Base-by-base conservation (phyloP, 1,140 invertebrate genomes). In the Pinna nobilis region DNA sequence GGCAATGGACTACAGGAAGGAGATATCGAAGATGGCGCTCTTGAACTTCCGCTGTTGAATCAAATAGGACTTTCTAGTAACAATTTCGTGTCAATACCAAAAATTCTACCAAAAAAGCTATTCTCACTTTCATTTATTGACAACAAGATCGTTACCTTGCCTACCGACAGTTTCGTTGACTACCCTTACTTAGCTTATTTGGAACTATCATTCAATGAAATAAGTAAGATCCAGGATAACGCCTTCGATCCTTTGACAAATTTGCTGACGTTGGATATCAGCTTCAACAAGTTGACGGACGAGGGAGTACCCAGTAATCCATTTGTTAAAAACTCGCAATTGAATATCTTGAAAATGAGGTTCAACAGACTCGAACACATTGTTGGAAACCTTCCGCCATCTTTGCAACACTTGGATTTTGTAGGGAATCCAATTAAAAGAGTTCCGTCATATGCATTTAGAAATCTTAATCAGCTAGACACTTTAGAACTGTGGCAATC, bases 341-440 rank as follows among this genome's bases (percentile, higher is more conserved):
- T n/a, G n/a, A n/a, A n/a, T n/a, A n/a, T n/a, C n/a, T n/a, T n/a
- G n/a, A n/a, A n/a, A n/a, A n/a, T n/a, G n/a, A n/a, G n/a, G n/a
- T n/a, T n/a, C n/a, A n/a, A n/a, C n/a, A n/a, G n/a, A n/a, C n/a
- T n/a, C n/a, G n/a, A n/a, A n/a, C n/a, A n/a, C n/a, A n/a, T n/a
- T n/a, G n/a, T n/a, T n/a, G n/a, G n/a, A 1, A 30, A 60, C 28
- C 39, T 64, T 18, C 76, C 76, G 25, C 0, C 3, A 1, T 60
- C 66, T 2, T 7, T 78, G 4, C 25, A 60, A 35, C 35, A 71
- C 28, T 41, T 78, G n/a, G 76, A 78, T 55, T 78, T 61, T 30
- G 76, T 78, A 5, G 76, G 76, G 6, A 78, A 78, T 49, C 25
- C 53, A 15, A 74, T 78, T 1, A 70, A 49, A 59, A 67, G 55